phyloP scores from a whole-genome alignment of 2,797 vertebrate genomes.

The Coreius guichenoti region DNA sequence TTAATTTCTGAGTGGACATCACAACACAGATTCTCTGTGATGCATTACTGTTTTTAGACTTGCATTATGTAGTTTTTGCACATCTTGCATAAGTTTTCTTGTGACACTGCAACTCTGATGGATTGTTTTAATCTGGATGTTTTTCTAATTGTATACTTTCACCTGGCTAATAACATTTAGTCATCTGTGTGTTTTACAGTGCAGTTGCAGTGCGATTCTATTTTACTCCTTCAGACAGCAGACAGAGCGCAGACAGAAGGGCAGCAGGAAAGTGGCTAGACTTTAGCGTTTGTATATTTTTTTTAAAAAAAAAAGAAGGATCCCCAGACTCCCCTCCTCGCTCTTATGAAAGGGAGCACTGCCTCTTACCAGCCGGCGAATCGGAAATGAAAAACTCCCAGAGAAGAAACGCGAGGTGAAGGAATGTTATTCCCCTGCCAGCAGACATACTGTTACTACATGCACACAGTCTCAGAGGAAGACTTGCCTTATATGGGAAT shows the following conservation, averaged over 20 bases:
- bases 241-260: slow-evolving; percentile 82
- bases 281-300: slow-evolving; percentile 89
- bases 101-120: background rate
- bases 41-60: background rate
- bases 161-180: slow-evolving; percentile 79
- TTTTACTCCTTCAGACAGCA: slow-evolving; percentile 90
- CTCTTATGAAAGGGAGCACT: slow-evolving; percentile 89
- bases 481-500: slow-evolving; percentile 89
- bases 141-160: slow-evolving; percentile 61
- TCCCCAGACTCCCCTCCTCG: slow-evolving; percentile 84
- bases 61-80: background rate
- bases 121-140: slow-evolving; percentile 12
- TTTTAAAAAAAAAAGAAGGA: slow-evolving; percentile 83
- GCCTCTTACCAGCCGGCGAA: slow-evolving; percentile 88
- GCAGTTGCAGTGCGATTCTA: slow-evolving; percentile 82
- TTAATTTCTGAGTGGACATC: background rate
- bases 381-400: slow-evolving; percentile 96
- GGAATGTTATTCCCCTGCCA: slow-evolving; percentile 89
- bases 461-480: slow-evolving; percentile 85
- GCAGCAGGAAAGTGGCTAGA: slow-evolving; percentile 94
- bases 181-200: slow-evolving; percentile 76
- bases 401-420: slow-evolving; percentile 83
- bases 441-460: slow-evolving; percentile 86
- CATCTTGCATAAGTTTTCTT: slow-evolving; percentile 3
- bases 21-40: too few species aligned